Base-by-base conservation (phyloP, 2,113 vertebrate species). In the Sphaerodactylus townsendi region DNA sequence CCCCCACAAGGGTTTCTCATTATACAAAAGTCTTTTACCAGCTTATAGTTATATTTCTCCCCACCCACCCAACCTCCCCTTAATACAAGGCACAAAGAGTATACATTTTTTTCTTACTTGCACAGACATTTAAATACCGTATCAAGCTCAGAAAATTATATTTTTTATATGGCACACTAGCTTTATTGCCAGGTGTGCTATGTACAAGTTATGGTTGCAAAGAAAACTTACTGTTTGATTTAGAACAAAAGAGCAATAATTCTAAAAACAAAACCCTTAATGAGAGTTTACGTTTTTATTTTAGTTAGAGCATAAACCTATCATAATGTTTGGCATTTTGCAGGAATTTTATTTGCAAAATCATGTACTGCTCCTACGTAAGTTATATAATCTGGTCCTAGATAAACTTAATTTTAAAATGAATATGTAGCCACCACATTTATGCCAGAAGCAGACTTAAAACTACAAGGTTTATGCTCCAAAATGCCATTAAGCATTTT, bases 61-160 rank as follows among this genome's bases (percentile, higher is more conserved):
- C 93, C 83, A 19, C 92, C 85, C 87, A 53, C 80, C 90, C 93
- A 33, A 59, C 93, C 83, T 64, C 81, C 79, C 89, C 89, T 94
- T 96, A 97, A 96, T 97, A 98, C 97, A 98, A 99, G 98, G 99
- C 99, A 99, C 99, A 97, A 99, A 99, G 97, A 99, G 97, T 98
- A 98, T 95, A 95, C 95, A 94, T 95, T 95, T 93, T 95, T 96
- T 97, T 97, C 98, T 97, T 97, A 97, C 97, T 97, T 97, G 97
- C 97, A 97, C 97, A 96, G 96, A 97, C 97, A 97, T 93, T 93
- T 95, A 92, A 95, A 97, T 96, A 97, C 94, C 92, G 93, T 91
- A 96, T 96, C 96, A 96, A 96, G 95, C 92, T 96, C 90, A 86
- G 93, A 94, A 96, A 96, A 95, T 94, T 92, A 92, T 95, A 72